Percentiles rank a stretch among this genome's conserved stretches.
Evolutionary conservation across 2,113 vertebrate genomes (phyloP).

Genomic region (Rhinichthys klamathensis): DNA sequence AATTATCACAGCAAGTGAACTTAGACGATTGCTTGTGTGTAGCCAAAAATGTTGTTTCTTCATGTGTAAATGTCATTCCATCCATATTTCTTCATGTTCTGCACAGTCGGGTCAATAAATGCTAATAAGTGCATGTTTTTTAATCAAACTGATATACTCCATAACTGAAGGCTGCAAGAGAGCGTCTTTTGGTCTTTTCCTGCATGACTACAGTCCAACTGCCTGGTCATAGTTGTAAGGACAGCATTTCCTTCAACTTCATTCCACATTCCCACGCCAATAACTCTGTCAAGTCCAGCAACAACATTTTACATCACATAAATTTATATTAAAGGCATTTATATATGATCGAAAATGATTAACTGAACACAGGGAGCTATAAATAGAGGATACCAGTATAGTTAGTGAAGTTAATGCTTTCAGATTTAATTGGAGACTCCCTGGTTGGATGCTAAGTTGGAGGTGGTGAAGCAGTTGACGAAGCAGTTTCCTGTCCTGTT

Average conservation of each 20-base stretch:
- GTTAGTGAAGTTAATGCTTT: background rate
- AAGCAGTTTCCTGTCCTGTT: background rate
- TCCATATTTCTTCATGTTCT: background rate
- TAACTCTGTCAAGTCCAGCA: conserved; percentile 12
- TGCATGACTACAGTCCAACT: background rate
- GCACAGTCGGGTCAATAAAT: background rate
- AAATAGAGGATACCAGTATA: conserved; percentile 18
- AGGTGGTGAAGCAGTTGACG: background rate
- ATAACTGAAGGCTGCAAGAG: background rate
- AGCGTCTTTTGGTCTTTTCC: background rate
- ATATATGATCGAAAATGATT: conserved; percentile 5
- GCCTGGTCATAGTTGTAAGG: conserved; percentile 30
- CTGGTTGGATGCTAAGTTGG: background rate
- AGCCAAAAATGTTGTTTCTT: background rate
- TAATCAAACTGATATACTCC: background rate
- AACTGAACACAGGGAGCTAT: conserved; percentile 55
- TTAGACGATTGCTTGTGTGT: background rate
- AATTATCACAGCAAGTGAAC: conserved; percentile 22
- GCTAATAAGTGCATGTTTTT: background rate
- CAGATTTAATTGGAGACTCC: background rate
- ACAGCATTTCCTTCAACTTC: conserved; percentile 40
- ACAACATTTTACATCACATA: conserved; percentile 2
- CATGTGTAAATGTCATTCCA: conserved; percentile 16
- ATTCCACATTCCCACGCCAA: conserved; percentile 42
- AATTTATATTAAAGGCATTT: background rate